Evolutionary conservation across 2,113 vertebrate species (phyloP).

Genomic region (Cyanoramphus novaezelandiae): DNA sequence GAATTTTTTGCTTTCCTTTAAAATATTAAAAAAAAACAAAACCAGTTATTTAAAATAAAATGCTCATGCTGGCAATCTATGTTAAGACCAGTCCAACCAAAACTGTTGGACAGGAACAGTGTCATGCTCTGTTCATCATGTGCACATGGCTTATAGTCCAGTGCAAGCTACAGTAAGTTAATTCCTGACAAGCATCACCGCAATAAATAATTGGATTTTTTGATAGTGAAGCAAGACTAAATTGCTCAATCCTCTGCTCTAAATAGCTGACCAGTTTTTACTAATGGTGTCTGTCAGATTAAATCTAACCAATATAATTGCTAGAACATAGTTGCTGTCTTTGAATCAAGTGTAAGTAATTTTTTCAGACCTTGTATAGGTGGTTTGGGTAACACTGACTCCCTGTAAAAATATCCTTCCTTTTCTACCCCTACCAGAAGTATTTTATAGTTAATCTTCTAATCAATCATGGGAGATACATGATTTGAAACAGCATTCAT

Average conservation of each 20-base stretch:
- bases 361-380: not conserved
- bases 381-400: not conserved
- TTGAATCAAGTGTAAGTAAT: not conserved
- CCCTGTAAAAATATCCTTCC: not conserved
- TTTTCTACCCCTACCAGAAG: not conserved
- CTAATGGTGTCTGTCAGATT: not conserved
- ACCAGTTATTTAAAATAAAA: not conserved
- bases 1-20: not conserved
- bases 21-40: not conserved
- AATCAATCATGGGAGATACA: not conserved
- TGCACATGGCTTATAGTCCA: not conserved
- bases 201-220: conserved; percentile 46
- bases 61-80: not conserved
- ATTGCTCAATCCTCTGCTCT: conserved; percentile 16
- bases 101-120: not conserved
- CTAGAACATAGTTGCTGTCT: not conserved
- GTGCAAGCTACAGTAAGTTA: not conserved
- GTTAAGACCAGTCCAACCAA: not conserved
- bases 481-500: not conserved
- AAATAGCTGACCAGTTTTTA: not conserved
- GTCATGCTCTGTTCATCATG: not conserved
- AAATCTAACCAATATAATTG: not conserved
- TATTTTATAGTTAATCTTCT: not conserved
- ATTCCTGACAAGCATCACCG: not conserved
- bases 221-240: conserved; percentile 20